phyloP scores from a whole-genome alignment of 2,113 vertebrate species.

The Tachycineta bicolor region DNA sequence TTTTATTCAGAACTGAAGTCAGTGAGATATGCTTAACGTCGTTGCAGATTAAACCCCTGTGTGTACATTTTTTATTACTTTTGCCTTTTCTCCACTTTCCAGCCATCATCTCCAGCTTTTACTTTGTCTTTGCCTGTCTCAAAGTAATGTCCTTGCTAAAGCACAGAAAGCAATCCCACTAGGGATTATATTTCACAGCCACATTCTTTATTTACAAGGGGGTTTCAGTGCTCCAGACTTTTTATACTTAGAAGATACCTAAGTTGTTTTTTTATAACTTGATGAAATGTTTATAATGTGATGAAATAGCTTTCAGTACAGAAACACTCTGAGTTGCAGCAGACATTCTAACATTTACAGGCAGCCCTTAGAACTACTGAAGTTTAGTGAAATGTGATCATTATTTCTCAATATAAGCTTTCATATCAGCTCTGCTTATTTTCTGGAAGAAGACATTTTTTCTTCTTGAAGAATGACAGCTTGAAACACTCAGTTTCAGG shows the following conservation, averaged over 20 bases:
- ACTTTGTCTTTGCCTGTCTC: background rate
- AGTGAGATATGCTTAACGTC: background rate
- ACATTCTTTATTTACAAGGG: conserved; percentile 53
- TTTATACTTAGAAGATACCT: background rate
- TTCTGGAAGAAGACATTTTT: background rate
- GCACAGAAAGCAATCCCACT: conserved; percentile 12
- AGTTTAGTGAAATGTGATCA: background rate
- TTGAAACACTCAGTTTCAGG: background rate
- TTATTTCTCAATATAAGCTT: background rate
- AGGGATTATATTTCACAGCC: conserved; percentile 46
- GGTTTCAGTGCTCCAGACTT: background rate
- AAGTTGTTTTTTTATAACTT: background rate
- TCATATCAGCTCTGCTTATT: background rate
- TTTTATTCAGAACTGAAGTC: conserved; percentile 57
- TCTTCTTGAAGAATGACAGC: background rate
- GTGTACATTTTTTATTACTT: conserved; percentile 51
- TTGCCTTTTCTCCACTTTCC: background rate
- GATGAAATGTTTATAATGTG: conserved; percentile 21
- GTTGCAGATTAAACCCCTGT: background rate
- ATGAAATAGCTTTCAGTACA: conserved; percentile 16
- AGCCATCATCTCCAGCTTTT: conserved; percentile 18
- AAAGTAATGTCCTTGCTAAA: background rate
- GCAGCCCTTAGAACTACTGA: background rate
- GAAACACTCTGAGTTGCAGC: background rate
- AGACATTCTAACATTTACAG: conserved; percentile 3